Base-by-base conservation (phyloP, 2,113 vertebrate genomes). In the Halcyon malimbica region DNA sequence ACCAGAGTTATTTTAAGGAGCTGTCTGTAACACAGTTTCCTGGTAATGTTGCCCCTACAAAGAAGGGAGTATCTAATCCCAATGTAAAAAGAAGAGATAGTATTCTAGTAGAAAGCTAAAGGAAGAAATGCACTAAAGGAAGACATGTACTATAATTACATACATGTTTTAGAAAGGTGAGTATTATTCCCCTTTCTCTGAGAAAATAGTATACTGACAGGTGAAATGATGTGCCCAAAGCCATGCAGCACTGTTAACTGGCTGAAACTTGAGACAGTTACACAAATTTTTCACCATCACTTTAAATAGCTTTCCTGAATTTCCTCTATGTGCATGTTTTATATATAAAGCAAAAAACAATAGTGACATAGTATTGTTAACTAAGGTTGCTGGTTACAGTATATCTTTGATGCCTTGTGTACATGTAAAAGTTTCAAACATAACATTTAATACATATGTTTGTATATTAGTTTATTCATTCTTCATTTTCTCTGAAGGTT, bases 251-350 rank as follows among this genome's bases (percentile, higher is more conserved):
- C 33, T 89, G 24, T 37, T 57, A 10, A 33, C 25, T 53, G 19
- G 17, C 44, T 88, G 44, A 86, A 51, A 69, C 18, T 64, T 75
- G 33, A 85, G 26, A 46, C 5, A 56, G 3, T 3, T 56, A 31
- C 42, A 70, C 33, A 62, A 1, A 6, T 57, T 63, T 81, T 67
- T 69, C 14, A 48, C 6, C 70, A 53, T 63, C n/a, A 41, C 15
- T 29, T 78, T 50, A 57, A 75, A n/a, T 17, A 51, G 5, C 6
- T 67, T 90, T 59, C 16, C 28, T 80, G 25, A 59, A 60, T 60
- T 80, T 83, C 25, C 10, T n/a, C 10, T 76, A 1, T 50, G 2
- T 11, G 7, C 13, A 31, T 0, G 0, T 71, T 77, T 31, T 24
- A 24, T 35, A 13, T 29, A 8, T 63, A 59, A 94, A 69, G 8